Evolutionary conservation across 2,113 vertebrate genomes (phyloP).

Genomic region (Columba livia): DNA sequence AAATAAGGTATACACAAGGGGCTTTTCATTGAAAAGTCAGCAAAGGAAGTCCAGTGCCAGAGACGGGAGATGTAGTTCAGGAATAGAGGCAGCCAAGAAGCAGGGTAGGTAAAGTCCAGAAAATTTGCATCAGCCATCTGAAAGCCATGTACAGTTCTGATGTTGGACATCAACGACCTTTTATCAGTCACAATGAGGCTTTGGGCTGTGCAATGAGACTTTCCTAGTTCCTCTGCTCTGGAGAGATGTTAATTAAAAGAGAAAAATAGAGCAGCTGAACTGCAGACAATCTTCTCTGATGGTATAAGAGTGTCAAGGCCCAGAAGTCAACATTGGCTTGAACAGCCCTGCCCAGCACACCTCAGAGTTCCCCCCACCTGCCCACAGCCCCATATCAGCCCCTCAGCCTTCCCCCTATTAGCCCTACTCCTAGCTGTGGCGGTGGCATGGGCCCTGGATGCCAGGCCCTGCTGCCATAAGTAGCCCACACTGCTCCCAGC

Average conservation of each 20-base stretch:
- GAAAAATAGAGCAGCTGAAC: neutral
- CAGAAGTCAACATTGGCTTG: neutral
- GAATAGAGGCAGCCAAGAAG: neutral
- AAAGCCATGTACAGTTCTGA: neutral
- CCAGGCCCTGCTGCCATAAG: too few species aligned
- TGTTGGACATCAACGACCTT: neutral
- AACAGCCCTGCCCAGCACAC: fast-evolving
- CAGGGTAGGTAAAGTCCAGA: neutral
- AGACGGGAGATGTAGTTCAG: neutral
- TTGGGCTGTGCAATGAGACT: neutral
- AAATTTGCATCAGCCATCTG: neutral
- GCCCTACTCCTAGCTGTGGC: neutral
- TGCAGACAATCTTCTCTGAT: neutral
- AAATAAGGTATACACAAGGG: neutral
- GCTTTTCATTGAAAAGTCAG: neutral
- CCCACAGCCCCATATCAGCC: too few species aligned
- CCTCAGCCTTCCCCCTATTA: neutral
- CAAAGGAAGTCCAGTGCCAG: neutral
- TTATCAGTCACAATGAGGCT: neutral
- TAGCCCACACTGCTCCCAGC: fast-evolving
- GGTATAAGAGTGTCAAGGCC: neutral
- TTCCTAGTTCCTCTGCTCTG: neutral
- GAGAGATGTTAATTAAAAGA: neutral
- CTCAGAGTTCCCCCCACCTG: too few species aligned
- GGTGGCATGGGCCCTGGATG: neutral